Conservation (phyloP, 64 coral and sea anemone genomes). For the Actinia equina region DNA sequence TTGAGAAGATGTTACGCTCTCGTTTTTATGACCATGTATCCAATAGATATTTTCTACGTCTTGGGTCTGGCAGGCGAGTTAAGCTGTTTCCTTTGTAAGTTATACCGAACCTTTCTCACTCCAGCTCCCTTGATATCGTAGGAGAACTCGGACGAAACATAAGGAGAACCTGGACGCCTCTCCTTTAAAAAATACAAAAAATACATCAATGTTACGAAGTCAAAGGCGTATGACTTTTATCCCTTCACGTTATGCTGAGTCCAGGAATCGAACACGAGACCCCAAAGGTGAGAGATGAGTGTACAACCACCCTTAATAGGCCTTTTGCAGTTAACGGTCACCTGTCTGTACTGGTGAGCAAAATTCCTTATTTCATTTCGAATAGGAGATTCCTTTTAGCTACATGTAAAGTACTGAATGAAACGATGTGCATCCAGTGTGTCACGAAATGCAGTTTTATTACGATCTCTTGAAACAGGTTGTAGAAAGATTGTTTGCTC, state of each 20-base stretch:
- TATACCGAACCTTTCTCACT: constrained; percentile 76
- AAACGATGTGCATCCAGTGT: no score
- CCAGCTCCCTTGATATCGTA: constrained; percentile 71
- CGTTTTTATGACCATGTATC: not conserved
- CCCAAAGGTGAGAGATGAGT: no score
- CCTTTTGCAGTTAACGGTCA: no score
- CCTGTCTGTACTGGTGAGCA: no score
- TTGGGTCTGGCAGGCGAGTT: constrained; percentile 9
- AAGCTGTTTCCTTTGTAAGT: constrained; percentile 47
- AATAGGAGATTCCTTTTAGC: no score
- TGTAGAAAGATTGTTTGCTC: no score
- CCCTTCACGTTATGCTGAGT: not conserved
- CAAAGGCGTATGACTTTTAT: not conserved
- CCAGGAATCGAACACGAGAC: not conserved
- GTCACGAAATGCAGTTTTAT: no score
- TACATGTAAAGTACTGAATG: no score
- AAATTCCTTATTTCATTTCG: no score
- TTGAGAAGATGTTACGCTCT: not conserved
- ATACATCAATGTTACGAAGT: not conserved
- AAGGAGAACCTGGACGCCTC: constrained; percentile 47
- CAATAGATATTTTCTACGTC: not conserved
- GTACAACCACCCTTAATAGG: no score
- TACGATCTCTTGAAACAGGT: no score
- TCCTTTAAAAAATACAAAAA: constrained; percentile 18
- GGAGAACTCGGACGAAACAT: constrained; percentile 70